phyloP scores from a whole-genome alignment of 2,888 invertebrate species.

The Ligdia adustata region DNA sequence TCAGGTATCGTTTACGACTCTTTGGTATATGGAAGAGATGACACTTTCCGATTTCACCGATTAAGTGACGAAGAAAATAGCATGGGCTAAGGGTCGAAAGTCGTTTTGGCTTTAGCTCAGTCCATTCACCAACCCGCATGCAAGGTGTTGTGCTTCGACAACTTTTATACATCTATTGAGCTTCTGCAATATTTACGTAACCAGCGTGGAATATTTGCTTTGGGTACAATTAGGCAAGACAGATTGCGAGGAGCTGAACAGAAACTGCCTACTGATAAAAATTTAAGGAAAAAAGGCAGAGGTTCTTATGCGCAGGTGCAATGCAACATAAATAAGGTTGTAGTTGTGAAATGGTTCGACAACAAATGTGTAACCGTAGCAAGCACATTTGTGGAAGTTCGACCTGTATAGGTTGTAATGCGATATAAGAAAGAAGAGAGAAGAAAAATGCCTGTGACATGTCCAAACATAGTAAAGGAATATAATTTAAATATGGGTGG shows the following conservation, averaged over 20 bases:
- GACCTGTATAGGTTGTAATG: conserved; percentile 3
- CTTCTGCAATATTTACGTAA: conserved; percentile 1
- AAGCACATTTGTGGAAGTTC: conserved; percentile 13
- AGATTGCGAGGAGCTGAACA: conserved; percentile 17
- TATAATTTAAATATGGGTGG: conserved; percentile 4
- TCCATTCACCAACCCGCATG: conserved; percentile 25
- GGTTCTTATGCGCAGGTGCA: conserved; percentile 10
- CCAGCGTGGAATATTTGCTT: conserved; percentile 14
- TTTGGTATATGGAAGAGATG: conserved; percentile 37
- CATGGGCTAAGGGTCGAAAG: conserved; percentile 24
- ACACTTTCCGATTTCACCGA: conserved; percentile 31
- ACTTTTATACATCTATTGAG: conserved; percentile 23
- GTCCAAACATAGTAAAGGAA: conserved; percentile 1
- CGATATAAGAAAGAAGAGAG: conserved; percentile 11
- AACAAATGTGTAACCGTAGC: conserved; percentile 16
- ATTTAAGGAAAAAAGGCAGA: conserved; percentile 10
- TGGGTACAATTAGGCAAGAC: conserved; percentile 18
- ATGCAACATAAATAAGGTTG: conserved; percentile 11
- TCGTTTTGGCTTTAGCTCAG: conserved; percentile 34
- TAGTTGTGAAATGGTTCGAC: conserved; percentile 16
- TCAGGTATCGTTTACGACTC: conserved; percentile 46
- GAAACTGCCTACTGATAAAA: conserved; percentile 14
- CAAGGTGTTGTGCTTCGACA: conserved; percentile 7
- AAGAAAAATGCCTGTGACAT: conserved; percentile 6
- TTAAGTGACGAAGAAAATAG: conserved; percentile 36